A percentile compares a stretch with the other conserved stretches of the same genome.
phyloP scores from a whole-genome alignment of 1,140 invertebrate genomes.

The Drosophila ficusphila region DNA sequence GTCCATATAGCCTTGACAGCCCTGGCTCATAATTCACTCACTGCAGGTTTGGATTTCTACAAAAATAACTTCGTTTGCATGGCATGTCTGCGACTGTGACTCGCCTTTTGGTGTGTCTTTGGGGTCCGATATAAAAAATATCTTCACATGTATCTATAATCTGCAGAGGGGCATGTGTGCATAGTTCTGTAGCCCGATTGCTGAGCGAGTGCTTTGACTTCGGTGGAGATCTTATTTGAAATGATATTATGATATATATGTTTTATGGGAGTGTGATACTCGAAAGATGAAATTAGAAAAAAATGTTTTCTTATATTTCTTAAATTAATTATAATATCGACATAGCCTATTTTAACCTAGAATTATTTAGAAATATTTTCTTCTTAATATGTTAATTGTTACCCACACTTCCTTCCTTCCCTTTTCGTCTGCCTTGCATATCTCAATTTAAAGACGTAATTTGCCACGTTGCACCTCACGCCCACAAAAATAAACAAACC shows the following conservation, averaged over 20 bases:
- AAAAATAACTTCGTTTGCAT: slow-evolving; percentile 80
- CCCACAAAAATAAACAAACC: slow-evolving; percentile 23
- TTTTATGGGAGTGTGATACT: neutral
- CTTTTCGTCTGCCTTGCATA: neutral
- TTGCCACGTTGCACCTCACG: slow-evolving; percentile 38
- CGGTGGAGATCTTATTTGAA: slow-evolving; percentile 20
- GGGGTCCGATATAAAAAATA: slow-evolving; percentile 10
- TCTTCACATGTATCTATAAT: slow-evolving; percentile 51
- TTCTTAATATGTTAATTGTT: neutral
- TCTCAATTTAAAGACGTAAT: slow-evolving; percentile 35
- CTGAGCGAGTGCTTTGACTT: slow-evolving; percentile 46
- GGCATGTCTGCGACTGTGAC: slow-evolving; percentile 41
- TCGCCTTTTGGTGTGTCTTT: slow-evolving; percentile 31
- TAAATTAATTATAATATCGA: too few species aligned
- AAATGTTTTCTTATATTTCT: too few species aligned
- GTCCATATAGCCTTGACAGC: slow-evolving; percentile 66
- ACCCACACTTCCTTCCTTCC: neutral
- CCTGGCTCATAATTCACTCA: slow-evolving; percentile 78
- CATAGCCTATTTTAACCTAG: too few species aligned
- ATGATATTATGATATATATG: slow-evolving; percentile 2
- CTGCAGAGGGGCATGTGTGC: slow-evolving; percentile 28
- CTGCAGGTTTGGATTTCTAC: slow-evolving; percentile 80
- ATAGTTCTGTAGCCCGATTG: slow-evolving; percentile 44
- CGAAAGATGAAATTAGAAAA: too few species aligned
- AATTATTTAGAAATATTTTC: too few species aligned